Evolutionary conservation across 2,888 invertebrate species (phyloP).

Genomic region (Parascotia fuliginaria): DNA sequence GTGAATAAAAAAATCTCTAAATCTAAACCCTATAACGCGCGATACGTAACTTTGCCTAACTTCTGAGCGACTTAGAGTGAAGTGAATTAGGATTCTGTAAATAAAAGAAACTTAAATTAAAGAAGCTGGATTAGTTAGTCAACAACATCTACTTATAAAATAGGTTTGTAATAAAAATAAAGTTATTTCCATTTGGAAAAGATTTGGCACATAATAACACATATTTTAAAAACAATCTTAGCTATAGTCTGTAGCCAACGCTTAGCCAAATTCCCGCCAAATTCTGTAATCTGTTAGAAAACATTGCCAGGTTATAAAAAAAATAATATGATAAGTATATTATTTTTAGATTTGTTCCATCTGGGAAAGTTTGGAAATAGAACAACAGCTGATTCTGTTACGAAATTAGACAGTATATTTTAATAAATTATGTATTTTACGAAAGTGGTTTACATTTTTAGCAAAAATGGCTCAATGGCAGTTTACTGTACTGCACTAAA

Average conservation of each 20-base stretch:
- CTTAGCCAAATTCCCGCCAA: slow-evolving; percentile 41
- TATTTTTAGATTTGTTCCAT: slow-evolving; percentile 25
- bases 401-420: no score
- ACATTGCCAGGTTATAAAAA: slow-evolving; percentile 30
- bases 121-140: no score
- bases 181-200: background rate
- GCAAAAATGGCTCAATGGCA: no score
- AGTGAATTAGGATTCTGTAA: no score
- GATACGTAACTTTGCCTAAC: no score
- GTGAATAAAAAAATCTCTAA: no score
- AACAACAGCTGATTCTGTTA: slow-evolving; percentile 3
- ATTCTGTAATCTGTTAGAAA: slow-evolving; percentile 12
- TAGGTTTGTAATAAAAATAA: background rate
- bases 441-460: no score
- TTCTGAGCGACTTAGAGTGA: no score
- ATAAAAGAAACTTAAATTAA: no score
- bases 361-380: slow-evolving; percentile 11
- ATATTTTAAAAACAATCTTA: slow-evolving; percentile 4
- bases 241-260: slow-evolving; percentile 11
- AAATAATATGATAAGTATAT: slow-evolving; percentile 20
- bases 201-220: slow-evolving; percentile 22
- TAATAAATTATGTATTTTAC: no score
- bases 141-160: background rate
- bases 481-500: no score
- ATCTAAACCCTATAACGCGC: no score